Base-by-base conservation (phyloP, 2,797 vertebrate species). In the Sebastes baramenuke region DNA sequence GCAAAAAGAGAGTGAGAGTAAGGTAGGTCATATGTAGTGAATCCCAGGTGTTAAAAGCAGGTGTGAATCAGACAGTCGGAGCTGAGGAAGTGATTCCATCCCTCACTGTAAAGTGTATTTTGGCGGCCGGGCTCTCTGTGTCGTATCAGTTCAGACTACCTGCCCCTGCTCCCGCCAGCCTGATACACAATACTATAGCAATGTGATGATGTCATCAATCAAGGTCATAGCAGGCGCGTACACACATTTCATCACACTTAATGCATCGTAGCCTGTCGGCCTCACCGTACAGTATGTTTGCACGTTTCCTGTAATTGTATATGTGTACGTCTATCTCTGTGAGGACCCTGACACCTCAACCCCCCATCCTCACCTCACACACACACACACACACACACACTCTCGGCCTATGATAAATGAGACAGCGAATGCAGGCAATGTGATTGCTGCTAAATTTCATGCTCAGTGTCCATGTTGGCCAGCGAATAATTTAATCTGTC, bases 121-220 rank as follows among this genome's bases (percentile, higher is more conserved):
- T 60, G 34, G 16, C 4, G 0, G 14, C n/a, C 14, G 0, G 2
- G 32, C 34, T 42, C 58, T 64, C 16, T 25, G 38, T 32, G 76
- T 68, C 22, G 4, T 55, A 27, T 55, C n/a, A 18, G 62, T 64
- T 34, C 22, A 32, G 77, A 72, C 65, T 16, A 38, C 65, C 78
- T 76, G 66, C 65, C 60, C 54, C 49, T 61, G 79, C 88, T 84
- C 71, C 54, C 77, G 20, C 36, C 75, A 46, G 72, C 46, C 2
- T 64, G 36, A 81, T 77, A 82, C 59, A 84, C 69, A 86, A 88
- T 82, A 85, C 81, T 80, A 34, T 67, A 87, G 87, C 81, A 90
- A 68, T 65, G 84, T 87, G 91, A 95, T 93, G 94, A 90, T 91
- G 87, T 95, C 95, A 95, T 96, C 96, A 96, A 97, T 98, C 97